Evolutionary conservation across 30 jellyfish, hydroid and myxozoan genomes (phyloP).

Genomic region (Turritopsis dohrnii): DNA sequence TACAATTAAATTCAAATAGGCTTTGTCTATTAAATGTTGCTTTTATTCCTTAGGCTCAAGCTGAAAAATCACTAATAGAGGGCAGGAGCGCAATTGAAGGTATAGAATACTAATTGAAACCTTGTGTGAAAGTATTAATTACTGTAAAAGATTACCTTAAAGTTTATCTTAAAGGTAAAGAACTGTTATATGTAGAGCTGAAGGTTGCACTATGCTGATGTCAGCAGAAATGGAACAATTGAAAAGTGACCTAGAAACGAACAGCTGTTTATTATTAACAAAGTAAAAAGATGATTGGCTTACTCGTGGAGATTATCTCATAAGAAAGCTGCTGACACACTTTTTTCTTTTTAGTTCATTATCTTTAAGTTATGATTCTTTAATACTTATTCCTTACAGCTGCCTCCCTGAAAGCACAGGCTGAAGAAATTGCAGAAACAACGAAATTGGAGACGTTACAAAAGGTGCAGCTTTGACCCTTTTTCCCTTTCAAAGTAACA

Average conservation of each 20-base stretch:
- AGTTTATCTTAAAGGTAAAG: too few species aligned
- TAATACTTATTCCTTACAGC: constrained; percentile 31
- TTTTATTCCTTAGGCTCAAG: constrained; percentile 56
- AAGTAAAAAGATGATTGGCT: not conserved
- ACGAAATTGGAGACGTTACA: constrained; percentile 50
- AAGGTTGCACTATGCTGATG: too few species aligned
- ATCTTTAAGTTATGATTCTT: not conserved
- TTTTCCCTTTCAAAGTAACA: too few species aligned
- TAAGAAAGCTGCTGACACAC: too few species aligned
- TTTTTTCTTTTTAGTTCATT: not conserved
- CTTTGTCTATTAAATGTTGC: not conserved
- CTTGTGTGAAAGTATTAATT: too few species aligned
- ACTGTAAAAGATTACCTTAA: too few species aligned
- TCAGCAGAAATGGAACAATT: too few species aligned
- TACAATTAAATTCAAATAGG: too few species aligned
- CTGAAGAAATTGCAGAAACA: constrained; percentile 71
- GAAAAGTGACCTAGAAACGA: too few species aligned
- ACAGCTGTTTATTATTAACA: not conserved
- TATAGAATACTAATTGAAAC: too few species aligned
- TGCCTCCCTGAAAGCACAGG: constrained; percentile 68
- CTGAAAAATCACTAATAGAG: constrained; percentile 78
- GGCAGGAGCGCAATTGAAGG: constrained; percentile 92
- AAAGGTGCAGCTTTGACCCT: constrained; percentile 46
- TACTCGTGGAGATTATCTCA: too few species aligned
- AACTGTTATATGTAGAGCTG: too few species aligned